Evolutionary conservation across 2,888 invertebrate genomes (phyloP), one percentile per base, ranked within the genome.

Genomic region (Strigamia transsilvanica): DNA sequence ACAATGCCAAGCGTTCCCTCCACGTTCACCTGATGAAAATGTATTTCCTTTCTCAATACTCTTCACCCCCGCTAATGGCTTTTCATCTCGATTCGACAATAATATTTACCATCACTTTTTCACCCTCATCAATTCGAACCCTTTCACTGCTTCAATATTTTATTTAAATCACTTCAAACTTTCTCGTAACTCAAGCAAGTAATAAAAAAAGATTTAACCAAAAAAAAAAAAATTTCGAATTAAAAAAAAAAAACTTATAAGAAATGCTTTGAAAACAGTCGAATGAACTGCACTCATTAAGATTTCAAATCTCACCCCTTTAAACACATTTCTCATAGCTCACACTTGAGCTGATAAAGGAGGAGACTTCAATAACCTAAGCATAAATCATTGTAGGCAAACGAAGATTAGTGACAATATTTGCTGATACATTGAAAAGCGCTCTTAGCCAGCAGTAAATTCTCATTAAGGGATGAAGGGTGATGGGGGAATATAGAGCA

Each of bases 341-440:
- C 27, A 66, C 66, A 66, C 66, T 66, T 27, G 66, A 66, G 66
- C 66, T 66, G 66, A 66, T 66, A 66, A 66, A 66, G 66, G 66
- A 66, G 66, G 66, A 66, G 66, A 27, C 66, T 66, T 66, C 66
- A 66, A 66, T 66, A 66, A 66, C 66, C 66, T 66, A 66, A 27
- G 66, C 66, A 66, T 66, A 66, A 66, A 66, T 66, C 66, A 66
- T 66, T 66, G 66, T 27, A 66, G 66, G 66, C 66, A 66, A 66
- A 66, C 66, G 66, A 66, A 66, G 66, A 66, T 66, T 66, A 66
- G 66, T 66, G 66, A 66, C 66, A 66, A 66, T 66, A 66, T 66
- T 66, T 66, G 66, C 66, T 66, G 66, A 66, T 66, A 66, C 66
- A 66, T 66, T 66, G 66, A 66, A 66, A 66, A 66, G 66, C 66